phyloP scores from a whole-genome alignment of 2,888 invertebrate genomes.

The Leucozona laternaria region DNA sequence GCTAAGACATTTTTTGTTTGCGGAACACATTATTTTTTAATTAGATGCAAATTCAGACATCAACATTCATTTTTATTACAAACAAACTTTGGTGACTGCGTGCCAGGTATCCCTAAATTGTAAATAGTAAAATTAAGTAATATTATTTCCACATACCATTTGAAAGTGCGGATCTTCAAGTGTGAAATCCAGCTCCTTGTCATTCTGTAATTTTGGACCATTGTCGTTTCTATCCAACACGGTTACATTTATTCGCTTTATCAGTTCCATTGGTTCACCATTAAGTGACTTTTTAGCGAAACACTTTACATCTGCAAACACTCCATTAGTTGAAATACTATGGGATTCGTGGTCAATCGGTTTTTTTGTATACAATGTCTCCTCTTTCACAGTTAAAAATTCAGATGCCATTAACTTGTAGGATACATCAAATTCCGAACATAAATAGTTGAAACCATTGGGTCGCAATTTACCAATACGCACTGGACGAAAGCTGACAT shows the following conservation, averaged over 20 bases:
- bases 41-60: too few relatives aligned
- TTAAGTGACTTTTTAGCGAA: constrained; percentile 80
- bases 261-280: constrained; percentile 68
- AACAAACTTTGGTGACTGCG: too few relatives aligned
- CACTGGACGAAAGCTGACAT: constrained; percentile 77
- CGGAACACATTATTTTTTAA: too few relatives aligned
- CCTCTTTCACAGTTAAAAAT: constrained; percentile 82
- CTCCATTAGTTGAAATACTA: constrained; percentile 78
- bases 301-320: constrained; percentile 80
- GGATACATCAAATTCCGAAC: constrained; percentile 84
- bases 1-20: too few relatives aligned
- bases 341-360: constrained; percentile 84
- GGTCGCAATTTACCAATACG: constrained; percentile 84
- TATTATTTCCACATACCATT: constrained; percentile 78
- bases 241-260: constrained; percentile 83
- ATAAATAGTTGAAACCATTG: constrained; percentile 83
- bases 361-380: constrained; percentile 82
- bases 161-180: constrained; percentile 81
- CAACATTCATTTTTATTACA: too few relatives aligned
- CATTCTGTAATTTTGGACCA: constrained; percentile 89
- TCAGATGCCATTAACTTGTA: constrained; percentile 83
- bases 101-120: not conserved
- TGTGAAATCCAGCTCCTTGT: constrained; percentile 79
- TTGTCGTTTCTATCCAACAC: constrained; percentile 97
- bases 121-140: not conserved